phyloP scores from a whole-genome alignment of 2,888 invertebrate genomes.

The Nudaria mundana region DNA sequence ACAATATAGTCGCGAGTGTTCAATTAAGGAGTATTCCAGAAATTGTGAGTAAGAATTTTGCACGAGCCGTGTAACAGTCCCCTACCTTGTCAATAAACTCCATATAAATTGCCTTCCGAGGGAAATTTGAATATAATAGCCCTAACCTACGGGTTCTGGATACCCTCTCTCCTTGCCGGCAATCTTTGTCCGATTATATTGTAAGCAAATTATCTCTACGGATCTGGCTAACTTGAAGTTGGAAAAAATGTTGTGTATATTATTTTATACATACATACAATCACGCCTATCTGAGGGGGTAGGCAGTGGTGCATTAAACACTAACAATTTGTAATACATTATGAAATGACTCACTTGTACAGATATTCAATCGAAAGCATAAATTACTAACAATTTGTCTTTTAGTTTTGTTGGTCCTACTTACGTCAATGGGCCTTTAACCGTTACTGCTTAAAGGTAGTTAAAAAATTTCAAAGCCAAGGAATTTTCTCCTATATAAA shows the following conservation, averaged over 20 bases:
- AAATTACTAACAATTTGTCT: too few relatives aligned
- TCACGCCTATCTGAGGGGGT: too few relatives aligned
- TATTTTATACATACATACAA: constrained; percentile 50
- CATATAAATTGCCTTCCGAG: constrained; percentile 78
- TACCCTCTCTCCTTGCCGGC: constrained; percentile 68
- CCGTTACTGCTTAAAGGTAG: too few relatives aligned
- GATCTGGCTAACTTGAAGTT: constrained; percentile 65
- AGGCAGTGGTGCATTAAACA: too few relatives aligned
- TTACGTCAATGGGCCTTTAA: too few relatives aligned
- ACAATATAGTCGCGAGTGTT: constrained; percentile 68
- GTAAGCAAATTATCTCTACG: constrained; percentile 79
- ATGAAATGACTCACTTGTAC: too few relatives aligned
- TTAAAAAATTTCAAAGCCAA: too few relatives aligned
- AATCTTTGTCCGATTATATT: constrained; percentile 79
- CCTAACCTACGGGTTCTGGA: constrained; percentile 65
- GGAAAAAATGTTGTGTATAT: constrained; percentile 40
- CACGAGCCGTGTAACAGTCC: constrained; percentile 50
- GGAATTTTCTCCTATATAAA: too few relatives aligned
- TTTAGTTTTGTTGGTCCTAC: too few relatives aligned
- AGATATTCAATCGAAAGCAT: too few relatives aligned
- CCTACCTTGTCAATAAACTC: constrained; percentile 77
- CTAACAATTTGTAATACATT: too few relatives aligned
- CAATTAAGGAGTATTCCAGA: constrained; percentile 66
- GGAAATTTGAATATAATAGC: constrained; percentile 80
- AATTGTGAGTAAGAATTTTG: constrained; percentile 71